Evolutionary conservation across 2,888 invertebrate species (phyloP), one percentile per base, ranked within the genome.

Genomic region (Synanthedon myopaeformis): DNA sequence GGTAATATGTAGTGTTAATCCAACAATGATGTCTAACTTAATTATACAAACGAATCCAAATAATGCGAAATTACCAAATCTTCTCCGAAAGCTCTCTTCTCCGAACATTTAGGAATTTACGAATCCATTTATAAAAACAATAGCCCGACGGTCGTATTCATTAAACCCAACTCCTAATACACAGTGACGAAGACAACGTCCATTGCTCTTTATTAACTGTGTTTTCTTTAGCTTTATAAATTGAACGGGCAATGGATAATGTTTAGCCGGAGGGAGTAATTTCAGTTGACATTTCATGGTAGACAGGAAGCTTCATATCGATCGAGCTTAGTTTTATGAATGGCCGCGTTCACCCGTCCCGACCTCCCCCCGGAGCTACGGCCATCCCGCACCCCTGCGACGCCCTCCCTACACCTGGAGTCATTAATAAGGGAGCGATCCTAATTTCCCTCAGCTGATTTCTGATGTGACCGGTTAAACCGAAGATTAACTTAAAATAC

Each of bases 291-390:
- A 62, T 59, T 61, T 65, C 60, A 51, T 56, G 63, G 62, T 69
- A 67, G 42, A 70, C 66, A 70, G 67, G 70, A 68, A 69, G 69
- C 68, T 72, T 69, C 66, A 69, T 84, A 85, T 85, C 79, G 85
- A 85, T 83, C 83, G 72, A 58, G 61, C 70, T 74, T 70, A 77
- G 77, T 82, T 82, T 83, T 82, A 82, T 84, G 84, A 85, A 85
- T 85, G 85, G 82, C 71, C 66, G 69, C 61, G 61, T 64, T 61
- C 62, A 61, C 59, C 63, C 59, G 56, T 60, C 56, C 41, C 57
- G 56, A 60, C 61, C 52, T 56, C 55, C 57, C 35, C 49, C 54
- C 56, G 56, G 23, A 58, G 54, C 52, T 58, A 53, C 42, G 51
- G 55, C 51, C 13, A 5, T 62, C 57, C 60, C 60, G 50, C 55